Base-by-base conservation (phyloP, 2,113 vertebrate species). In the Datnioides undecimradiatus region DNA sequence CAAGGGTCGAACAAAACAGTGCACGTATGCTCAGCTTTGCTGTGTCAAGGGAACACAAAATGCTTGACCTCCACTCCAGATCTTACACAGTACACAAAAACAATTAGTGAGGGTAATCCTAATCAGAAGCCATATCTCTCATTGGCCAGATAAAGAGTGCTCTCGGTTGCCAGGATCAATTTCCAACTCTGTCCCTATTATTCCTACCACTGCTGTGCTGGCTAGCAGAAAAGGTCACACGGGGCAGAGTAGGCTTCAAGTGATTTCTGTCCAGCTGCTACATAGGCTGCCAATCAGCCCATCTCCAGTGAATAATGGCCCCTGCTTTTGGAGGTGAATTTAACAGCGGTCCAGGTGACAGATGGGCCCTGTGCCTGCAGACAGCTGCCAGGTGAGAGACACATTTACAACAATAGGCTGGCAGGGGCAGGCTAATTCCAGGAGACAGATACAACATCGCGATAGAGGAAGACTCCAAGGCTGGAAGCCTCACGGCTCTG, bases 371-470 rank as follows among this genome's bases (percentile, higher is more conserved):
- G 43, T 69, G 79, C 74, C 90, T 84, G 83, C 64, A 83, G 87
- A 90, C 79, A 90, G 85, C 90, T 90, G 83, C 86, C 79, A 86
- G 89, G 90, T 91, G 86, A 88, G 82, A 72, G 70, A 82, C 83
- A 63, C 88, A 80, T 82, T 90, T 72, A 71, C 85, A 87, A 92
- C 88, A 90, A 87, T 85, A 77, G 83, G 45, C 73, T 54, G 55
- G 76, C 89, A 80, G 71, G 52, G 38, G 27, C 48, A 62, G 33
- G 76, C 55, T 74, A 90, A 90, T 87, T 90, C 81, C 21, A 84
- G 83, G 54, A 85, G 76, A 88, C 85, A 80, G 83, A 90, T 82
- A 75, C 52, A 66, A 79, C 54, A 27, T 40, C 8, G 78, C 10
- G 43, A 83, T 70, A 81, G 29, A 69, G 40, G 75, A 70, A 65